phyloP scores from a whole-genome alignment of 2,888 invertebrate species.

The Catonia carolina region DNA sequence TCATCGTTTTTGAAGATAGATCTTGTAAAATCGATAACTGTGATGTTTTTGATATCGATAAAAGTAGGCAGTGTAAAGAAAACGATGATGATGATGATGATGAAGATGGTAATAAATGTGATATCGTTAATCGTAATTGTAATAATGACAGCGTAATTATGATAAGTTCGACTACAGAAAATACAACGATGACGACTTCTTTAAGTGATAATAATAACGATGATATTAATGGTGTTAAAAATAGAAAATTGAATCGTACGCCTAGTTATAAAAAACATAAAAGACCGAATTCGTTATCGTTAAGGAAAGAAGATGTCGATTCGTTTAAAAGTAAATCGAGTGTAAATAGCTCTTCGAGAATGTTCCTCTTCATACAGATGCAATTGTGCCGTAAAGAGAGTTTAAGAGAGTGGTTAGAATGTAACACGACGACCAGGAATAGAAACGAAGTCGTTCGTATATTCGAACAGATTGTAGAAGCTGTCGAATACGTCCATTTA shows the following conservation, averaged over 20 bases:
- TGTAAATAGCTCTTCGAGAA: conserved; percentile 42
- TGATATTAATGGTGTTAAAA: no score
- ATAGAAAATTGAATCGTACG: no score
- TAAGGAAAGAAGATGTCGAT: background rate
- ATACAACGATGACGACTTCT: no score
- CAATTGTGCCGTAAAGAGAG: conserved; percentile 86
- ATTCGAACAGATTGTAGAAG: conserved; percentile 86
- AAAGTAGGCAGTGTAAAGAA: no score
- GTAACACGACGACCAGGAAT: conserved; percentile 44
- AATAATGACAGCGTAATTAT: no score
- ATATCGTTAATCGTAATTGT: no score
- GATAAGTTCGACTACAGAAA: no score
- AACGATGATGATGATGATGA: no score
- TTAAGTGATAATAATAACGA: no score
- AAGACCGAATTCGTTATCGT: conserved; percentile 13
- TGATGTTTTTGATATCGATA: no score
- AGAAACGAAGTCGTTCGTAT: conserved; percentile 53
- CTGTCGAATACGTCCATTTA: conserved; percentile 92
- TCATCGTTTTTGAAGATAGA: conserved; percentile 47
- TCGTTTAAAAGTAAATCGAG: background rate
- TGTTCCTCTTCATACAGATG: conserved; percentile 96
- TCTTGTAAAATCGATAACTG: no score
- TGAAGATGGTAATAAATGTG: no score
- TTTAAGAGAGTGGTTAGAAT: conserved; percentile 81
- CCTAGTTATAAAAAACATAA: background rate